phyloP scores from a whole-genome alignment of 2,888 invertebrate species.

The Incurvaria masculella region DNA sequence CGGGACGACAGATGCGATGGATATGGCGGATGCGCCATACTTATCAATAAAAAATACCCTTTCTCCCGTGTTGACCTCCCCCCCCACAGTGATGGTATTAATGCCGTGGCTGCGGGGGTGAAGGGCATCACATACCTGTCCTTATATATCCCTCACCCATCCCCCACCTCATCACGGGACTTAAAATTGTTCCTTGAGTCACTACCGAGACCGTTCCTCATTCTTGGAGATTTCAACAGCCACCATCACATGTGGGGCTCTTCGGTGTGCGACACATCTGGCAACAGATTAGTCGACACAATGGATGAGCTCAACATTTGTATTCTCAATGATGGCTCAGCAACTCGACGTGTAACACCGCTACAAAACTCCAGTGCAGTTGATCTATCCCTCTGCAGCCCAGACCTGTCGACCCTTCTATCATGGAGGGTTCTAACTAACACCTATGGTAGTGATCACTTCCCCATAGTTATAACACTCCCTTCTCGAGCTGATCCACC shows the following conservation, averaged over 20 bases:
- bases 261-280: background rate
- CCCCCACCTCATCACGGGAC: background rate
- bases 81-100: background rate
- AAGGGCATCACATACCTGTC: background rate
- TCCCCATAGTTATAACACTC: background rate
- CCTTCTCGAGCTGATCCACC: background rate
- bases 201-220: background rate
- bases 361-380: background rate
- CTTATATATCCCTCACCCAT: background rate
- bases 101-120: background rate
- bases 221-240: background rate
- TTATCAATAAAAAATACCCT: background rate
- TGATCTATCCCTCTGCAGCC: background rate
- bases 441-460: constrained; percentile 2
- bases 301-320: background rate
- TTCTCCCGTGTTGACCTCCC: background rate
- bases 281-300: background rate
- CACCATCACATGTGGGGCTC: background rate
- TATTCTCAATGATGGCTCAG: background rate
- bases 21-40: constrained; percentile 1
- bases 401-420: background rate
- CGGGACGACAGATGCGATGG: background rate
- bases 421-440: background rate
- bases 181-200: background rate
- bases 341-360: background rate